Evolutionary conservation across 2,113 vertebrate genomes (phyloP).

Genomic region (Parus major): DNA sequence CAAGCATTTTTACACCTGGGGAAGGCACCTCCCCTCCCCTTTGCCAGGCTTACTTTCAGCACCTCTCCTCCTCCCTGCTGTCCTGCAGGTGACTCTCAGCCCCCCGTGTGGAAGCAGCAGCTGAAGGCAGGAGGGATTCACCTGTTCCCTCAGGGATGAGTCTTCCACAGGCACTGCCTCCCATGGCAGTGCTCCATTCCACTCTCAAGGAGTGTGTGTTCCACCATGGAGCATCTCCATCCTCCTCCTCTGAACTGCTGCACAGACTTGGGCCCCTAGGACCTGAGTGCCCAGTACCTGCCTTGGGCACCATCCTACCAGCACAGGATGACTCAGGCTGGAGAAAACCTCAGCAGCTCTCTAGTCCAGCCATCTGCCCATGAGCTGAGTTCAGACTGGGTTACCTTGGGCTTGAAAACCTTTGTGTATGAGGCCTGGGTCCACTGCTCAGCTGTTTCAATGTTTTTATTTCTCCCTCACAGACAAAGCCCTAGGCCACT

Average conservation of each 20-base stretch:
- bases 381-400: background rate
- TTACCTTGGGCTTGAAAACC: background rate
- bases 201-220: background rate
- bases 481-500: background rate
- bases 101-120: background rate
- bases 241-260: background rate
- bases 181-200: background rate
- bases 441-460: background rate
- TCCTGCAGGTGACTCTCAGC: background rate
- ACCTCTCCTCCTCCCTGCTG: background rate
- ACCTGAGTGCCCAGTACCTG: background rate
- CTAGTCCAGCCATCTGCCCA: background rate
- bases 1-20: background rate
- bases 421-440: background rate
- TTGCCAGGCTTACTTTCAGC: background rate
- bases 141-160: background rate
- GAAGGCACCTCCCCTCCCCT: background rate
- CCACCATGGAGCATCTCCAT: background rate
- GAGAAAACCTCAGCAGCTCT: background rate
- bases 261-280: rapidly evolving
- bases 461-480: background rate
- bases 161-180: background rate
- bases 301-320: background rate
- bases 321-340: background rate
- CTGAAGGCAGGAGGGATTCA: background rate